phyloP scores from a whole-genome alignment of 2,797 vertebrate species.

The Poeciliopsis paucimaculata region DNA sequence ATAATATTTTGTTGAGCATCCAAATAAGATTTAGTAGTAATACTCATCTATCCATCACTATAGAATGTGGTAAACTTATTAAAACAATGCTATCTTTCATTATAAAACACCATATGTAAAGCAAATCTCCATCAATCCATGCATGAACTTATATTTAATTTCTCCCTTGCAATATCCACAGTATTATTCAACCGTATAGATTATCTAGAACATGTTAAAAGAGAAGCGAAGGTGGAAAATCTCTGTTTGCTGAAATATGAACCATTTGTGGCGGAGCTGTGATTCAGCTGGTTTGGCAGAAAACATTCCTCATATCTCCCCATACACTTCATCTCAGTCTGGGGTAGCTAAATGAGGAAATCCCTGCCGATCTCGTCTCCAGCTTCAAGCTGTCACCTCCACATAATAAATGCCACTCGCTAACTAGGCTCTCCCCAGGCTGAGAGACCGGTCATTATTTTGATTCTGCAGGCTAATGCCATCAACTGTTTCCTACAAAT shows the following conservation, averaged over 20 bases:
- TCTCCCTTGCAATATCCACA: neutral
- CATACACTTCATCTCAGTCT: conserved; percentile 39
- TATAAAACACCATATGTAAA: too few relatives aligned
- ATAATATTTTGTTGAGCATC: neutral
- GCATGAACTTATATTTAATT: neutral
- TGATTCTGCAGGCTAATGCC: conserved; percentile 43
- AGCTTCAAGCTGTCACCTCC: conserved; percentile 51
- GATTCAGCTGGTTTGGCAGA: conserved; percentile 38
- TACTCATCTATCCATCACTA: neutral
- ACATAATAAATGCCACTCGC: conserved; percentile 37
- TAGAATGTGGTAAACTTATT: neutral
- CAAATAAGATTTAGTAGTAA: neutral
- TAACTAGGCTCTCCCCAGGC: conserved; percentile 46
- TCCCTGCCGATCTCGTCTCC: conserved; percentile 40
- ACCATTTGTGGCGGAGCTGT: conserved; percentile 1
- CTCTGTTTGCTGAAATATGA: conserved; percentile 11
- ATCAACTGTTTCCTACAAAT: conserved; percentile 31
- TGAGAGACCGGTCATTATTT: conserved; percentile 49
- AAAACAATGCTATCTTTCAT: neutral
- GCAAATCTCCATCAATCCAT: too few relatives aligned
- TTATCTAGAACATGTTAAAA: neutral
- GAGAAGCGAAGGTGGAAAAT: neutral
- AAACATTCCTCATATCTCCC: conserved; percentile 38
- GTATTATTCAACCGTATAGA: neutral
- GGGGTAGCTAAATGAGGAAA: conserved; percentile 49